Conservation (phyloP, 2,113 vertebrate genomes). For the Zosterops borbonicus region DNA sequence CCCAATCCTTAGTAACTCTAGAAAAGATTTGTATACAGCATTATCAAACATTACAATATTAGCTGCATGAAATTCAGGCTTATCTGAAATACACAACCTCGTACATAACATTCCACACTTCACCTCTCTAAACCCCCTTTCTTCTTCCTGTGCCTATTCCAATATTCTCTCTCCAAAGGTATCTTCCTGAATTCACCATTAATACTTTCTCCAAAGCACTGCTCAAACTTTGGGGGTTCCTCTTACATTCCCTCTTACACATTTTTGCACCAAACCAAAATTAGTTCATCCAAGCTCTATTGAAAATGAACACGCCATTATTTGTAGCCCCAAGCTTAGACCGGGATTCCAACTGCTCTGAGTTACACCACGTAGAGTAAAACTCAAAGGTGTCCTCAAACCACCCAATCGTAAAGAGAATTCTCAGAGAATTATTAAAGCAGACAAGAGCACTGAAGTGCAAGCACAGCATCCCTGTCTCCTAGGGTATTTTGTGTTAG, state of each 20-base stretch:
- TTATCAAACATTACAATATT: not conserved
- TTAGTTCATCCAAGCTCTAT: not conserved
- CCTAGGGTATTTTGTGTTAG: not conserved
- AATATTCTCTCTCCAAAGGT: not conserved
- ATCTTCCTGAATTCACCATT: not conserved
- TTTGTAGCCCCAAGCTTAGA: not conserved
- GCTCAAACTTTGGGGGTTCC: not conserved
- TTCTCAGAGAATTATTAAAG: not conserved
- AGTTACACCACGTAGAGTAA: not conserved
- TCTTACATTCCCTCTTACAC: not conserved
- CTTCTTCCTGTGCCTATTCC: not conserved
- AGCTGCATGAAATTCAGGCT: not conserved
- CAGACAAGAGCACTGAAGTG: not conserved
- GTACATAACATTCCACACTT: not conserved
- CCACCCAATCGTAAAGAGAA: not conserved
- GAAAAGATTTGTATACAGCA: not conserved
- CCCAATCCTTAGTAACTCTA: not conserved
- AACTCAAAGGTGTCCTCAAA: not conserved
- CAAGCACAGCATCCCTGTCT: not conserved
- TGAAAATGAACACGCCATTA: not conserved
- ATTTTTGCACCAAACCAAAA: not conserved
- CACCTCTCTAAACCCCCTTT: not conserved
- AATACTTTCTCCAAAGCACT: not conserved
- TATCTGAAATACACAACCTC: not conserved
- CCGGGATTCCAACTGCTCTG: not conserved